These are phyloP conservation scores for Collichthys lucidus DNA, from an alignment of 2,113 vertebrate genomes.

Conservation along the genomic window DNA sequence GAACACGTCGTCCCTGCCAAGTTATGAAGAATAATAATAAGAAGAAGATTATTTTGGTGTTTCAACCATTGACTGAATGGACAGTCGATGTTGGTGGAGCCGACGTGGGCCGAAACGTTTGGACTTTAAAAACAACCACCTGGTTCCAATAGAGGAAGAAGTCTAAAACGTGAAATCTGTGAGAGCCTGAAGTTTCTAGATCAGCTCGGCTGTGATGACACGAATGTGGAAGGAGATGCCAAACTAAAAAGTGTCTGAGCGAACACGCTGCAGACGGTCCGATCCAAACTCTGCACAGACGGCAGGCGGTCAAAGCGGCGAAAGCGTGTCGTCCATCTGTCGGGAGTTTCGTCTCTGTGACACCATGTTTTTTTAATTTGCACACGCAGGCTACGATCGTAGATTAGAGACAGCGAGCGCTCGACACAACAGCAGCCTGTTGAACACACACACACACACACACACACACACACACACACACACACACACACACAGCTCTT, in stretches of 20 bases:
- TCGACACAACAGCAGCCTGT: not conserved
- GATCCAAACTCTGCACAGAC: too few relatives aligned
- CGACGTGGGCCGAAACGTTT: not conserved
- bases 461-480: too few relatives aligned
- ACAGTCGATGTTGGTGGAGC: too few relatives aligned
- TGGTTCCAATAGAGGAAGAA: not conserved
- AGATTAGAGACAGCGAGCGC: conserved; percentile 14
- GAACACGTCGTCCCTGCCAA: not conserved
- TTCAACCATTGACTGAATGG: not conserved
- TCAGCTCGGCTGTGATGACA: not conserved
- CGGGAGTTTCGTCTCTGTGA: conserved; percentile 11
- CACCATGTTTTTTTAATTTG: conserved; percentile 33
- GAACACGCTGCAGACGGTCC: not conserved
- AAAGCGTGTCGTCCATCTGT: conserved; percentile 37
- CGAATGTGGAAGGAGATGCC: not conserved
- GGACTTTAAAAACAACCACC: conserved; percentile 16
- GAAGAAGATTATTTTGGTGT: conserved; percentile 12
- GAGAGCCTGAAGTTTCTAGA: not conserved
- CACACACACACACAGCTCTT: not conserved
- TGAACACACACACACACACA: not conserved
- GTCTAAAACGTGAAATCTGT: not conserved
- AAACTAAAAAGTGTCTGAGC: not conserved
- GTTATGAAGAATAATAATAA: conserved; percentile 17
- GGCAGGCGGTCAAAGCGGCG: conserved; percentile 11
- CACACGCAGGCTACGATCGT: conserved; percentile 12